Evolutionary conservation across 2,888 invertebrate species (phyloP).

Genomic region (Pasiphila rectangulata): DNA sequence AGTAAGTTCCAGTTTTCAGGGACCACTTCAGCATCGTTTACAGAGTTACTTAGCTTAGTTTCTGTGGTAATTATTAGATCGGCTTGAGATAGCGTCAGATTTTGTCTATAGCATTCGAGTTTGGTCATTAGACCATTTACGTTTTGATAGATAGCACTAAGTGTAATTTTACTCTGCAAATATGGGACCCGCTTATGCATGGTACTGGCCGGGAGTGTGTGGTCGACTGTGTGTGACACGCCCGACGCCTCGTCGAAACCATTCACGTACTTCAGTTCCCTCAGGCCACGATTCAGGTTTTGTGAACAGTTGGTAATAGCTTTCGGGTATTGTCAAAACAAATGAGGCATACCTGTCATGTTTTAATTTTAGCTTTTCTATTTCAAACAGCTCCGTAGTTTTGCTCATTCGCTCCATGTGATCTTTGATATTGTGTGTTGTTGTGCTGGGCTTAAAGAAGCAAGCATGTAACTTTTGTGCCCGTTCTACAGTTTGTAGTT

Average conservation of each 20-base stretch:
- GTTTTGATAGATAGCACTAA: too few species aligned
- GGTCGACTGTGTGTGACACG: neutral
- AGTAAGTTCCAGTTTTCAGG: too few species aligned
- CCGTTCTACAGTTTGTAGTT: neutral
- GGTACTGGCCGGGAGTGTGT: neutral
- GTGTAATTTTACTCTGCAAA: too few species aligned
- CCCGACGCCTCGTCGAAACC: neutral
- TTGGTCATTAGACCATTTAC: too few species aligned
- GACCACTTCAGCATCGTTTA: too few species aligned
- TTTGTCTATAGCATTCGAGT: too few species aligned
- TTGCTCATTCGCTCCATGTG: neutral
- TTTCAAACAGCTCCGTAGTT: neutral
- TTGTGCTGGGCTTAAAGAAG: neutral
- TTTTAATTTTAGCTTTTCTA: neutral
- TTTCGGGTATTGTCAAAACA: neutral
- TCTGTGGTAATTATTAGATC: too few species aligned
- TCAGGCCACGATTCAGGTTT: neutral
- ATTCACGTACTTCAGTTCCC: conserved; percentile 65
- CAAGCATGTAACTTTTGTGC: neutral
- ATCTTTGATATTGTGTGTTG: neutral
- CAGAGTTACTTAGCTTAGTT: too few species aligned
- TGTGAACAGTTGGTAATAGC: neutral
- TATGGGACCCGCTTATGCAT: too few species aligned
- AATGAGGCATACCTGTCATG: neutral
- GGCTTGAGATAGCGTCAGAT: too few species aligned